Evolutionary conservation across 2,888 invertebrate species (phyloP), one percentile per base, ranked within the genome.

Genomic region (Epistrophella euchroma): DNA sequence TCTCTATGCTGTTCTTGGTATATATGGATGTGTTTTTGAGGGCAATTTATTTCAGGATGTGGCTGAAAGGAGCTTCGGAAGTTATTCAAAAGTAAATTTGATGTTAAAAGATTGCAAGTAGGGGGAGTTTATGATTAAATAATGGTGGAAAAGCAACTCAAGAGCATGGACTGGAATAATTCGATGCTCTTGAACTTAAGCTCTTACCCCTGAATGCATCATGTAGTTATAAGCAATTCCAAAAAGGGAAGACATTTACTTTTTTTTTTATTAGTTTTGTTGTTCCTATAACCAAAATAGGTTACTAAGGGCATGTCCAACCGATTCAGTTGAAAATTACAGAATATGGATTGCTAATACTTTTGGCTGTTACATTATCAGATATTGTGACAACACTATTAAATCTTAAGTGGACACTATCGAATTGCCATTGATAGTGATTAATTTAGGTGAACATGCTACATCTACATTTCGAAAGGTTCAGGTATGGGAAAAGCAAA

Each of bases 31-130:
- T 43, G 37, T 66, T 66, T 60, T 52, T 66, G 68, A 52, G 55
- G 66, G 70, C 81, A 77, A 85, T 85, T 85, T 85, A 85, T 85
- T 85, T 85, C 85, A 85, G 85, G 85, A 85, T 76, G 72, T 60
- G 25, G 68, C 55, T 68, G 72, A 68, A 80, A 60, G 72, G 58
- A 80, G 76, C 70, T 62, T 62, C 81, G 85, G 81, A 85, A 70
- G 76, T 77, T 73, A 73, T 80, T 77, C 70, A 62, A 81, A 73
- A 80, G 80, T 80, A 76, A 76, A 80, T 76, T 72, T 66, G 75
- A 76, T 68, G 60, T 80, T 80, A 28, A 28, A 52, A 68, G 58
- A 72, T 52, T 79, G 56, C 70, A 52, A 80, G 64, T 22, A 43
- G 22, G 71, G 64, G 45, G 55, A 68, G 60, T 47, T 80, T 62